Evolutionary conservation across 2,113 vertebrate species (phyloP).

Genomic region (Leucopternis melanops): DNA sequence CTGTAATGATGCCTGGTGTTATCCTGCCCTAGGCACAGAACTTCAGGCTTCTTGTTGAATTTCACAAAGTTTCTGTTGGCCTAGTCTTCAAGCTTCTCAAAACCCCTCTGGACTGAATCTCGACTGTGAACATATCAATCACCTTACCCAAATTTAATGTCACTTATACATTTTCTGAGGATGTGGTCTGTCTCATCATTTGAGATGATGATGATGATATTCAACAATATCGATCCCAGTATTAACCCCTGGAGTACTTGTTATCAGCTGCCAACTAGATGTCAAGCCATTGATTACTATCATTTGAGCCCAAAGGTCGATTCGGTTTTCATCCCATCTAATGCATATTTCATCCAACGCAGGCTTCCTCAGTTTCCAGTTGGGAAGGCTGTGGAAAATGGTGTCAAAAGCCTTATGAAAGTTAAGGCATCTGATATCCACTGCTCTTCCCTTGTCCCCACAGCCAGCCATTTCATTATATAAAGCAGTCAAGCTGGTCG

Average conservation of each 20-base stretch:
- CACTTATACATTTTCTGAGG: not conserved
- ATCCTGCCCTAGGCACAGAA: not conserved
- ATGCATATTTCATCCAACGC: not conserved
- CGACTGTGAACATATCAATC: not conserved
- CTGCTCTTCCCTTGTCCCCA: not conserved
- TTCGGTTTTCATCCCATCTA: not conserved
- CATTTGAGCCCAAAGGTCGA: not conserved
- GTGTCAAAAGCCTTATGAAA: not conserved
- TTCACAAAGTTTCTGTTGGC: not conserved
- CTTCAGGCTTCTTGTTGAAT: not conserved
- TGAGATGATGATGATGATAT: not conserved
- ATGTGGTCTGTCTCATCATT: not conserved
- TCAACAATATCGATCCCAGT: not conserved
- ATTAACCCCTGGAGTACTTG: not conserved
- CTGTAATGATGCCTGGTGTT: not conserved
- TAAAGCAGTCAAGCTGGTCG: not conserved
- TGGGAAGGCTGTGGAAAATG: not conserved
- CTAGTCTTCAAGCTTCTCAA: not conserved
- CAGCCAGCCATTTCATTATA: not conserved
- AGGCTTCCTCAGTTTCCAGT: not conserved
- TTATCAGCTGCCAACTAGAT: not conserved
- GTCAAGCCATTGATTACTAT: not conserved
- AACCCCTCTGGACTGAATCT: not conserved
- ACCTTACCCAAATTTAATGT: not conserved
- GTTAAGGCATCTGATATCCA: not conserved